Conservation (phyloP, 2,113 vertebrate genomes). For the Myanophis thanlyinensis region DNA sequence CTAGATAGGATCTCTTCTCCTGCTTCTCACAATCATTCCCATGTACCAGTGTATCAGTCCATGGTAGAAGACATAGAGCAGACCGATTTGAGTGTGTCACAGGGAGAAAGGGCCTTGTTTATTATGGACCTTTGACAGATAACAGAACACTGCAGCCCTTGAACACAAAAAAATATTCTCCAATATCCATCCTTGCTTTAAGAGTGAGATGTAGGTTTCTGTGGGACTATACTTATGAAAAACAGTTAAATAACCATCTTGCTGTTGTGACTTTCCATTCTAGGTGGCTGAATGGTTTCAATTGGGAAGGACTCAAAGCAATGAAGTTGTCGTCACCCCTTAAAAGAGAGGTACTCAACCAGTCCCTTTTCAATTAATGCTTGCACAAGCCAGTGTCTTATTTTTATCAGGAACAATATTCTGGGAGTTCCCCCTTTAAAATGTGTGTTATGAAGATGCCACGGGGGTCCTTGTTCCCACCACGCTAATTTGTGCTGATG, state of each 20-base stretch:
- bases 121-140: not conserved
- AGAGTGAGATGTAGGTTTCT: not conserved
- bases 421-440: not conserved
- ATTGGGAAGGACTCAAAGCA: slow-evolving; percentile 86
- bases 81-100: not conserved
- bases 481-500: not conserved
- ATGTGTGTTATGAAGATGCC: not conserved
- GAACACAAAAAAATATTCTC: not conserved
- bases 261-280: slow-evolving; percentile 21
- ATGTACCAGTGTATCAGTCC: not conserved
- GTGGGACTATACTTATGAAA: not conserved
- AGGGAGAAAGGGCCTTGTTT: not conserved
- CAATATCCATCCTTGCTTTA: not conserved
- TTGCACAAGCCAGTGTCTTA: not conserved
- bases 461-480: not conserved
- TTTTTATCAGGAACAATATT: not conserved
- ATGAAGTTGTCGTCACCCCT: slow-evolving; percentile 82
- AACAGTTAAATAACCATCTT: not conserved
- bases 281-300: slow-evolving; percentile 93
- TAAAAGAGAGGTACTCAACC: slow-evolving; percentile 80
- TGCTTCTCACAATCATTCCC: not conserved
- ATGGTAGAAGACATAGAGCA: not conserved
- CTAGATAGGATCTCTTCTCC: not conserved
- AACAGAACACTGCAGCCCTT: not conserved
- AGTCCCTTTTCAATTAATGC: not conserved